Evolutionary conservation across 2,797 vertebrate genomes (phyloP), one percentile per base, ranked within the genome.

Genomic region (Clarias platycephalus): DNA sequence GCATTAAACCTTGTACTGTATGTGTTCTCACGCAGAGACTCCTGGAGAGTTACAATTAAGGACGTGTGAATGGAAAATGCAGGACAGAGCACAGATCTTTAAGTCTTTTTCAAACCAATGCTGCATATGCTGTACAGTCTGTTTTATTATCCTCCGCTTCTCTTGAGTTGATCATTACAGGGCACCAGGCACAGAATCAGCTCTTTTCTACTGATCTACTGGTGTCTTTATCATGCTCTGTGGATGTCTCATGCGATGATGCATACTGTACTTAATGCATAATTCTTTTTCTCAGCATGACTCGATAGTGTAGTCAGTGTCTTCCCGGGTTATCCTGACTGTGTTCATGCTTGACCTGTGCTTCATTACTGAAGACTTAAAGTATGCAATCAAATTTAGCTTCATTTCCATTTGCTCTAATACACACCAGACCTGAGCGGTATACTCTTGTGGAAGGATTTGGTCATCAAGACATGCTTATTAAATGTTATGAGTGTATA

Each of bases 21-120:
- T 80, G 81, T 87, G 82, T 86, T 86, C 82, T 22, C 80, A 58
- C 62, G 72, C 49, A 64, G 78, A 83, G 74, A 63, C 49, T 79
- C 60, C 64, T 83, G 28, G 68, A 22, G 53, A 68, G 64, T 60
- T 57, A 67, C 37, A 64, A 31, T 70, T 66, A 12, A 40, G 49
- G 22, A 40, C 40, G 40, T 83, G 22, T 55, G 31, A 67, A 68
- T 81, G 20, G 22, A 40, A 82, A 57, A 60, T 22, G 60, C 60
- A 66, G 62, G 62, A 40, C 5, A 34, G 8, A 6, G 28, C 22
- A 26, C 13, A 26, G 3, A 63, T 40, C 34, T 63, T 44, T 18
- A 64, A 64, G 40, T 22, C n/a, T 9, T n/a, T 64, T 60, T 60
- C n/a, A 77, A 77, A 7, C 28, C 12, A 40, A 16, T 62, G 16